Evolutionary conservation across 2,888 invertebrate species (phyloP).

Genomic region (Cheilosia soror): DNA sequence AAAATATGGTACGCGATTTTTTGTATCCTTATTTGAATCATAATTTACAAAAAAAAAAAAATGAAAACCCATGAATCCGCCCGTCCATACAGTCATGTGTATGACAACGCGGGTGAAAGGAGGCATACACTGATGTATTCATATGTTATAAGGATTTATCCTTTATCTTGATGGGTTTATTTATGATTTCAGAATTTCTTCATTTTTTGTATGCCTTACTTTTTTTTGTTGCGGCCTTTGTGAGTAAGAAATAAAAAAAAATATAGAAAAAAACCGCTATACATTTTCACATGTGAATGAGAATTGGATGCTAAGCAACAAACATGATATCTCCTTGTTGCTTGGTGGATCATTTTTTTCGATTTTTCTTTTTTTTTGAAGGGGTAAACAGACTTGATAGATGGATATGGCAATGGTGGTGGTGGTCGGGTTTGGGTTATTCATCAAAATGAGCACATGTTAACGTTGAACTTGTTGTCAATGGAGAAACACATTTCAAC

Average conservation of each 20-base stretch:
- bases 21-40: constrained; percentile 67
- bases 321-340: constrained; percentile 24
- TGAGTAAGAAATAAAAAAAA: constrained; percentile 7
- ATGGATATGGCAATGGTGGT: constrained; percentile 29
- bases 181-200: constrained; percentile 59
- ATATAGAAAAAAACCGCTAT: background rate
- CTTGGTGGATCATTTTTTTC: background rate
- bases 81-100: constrained; percentile 5
- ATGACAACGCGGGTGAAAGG: constrained; percentile 17
- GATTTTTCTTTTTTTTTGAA: background rate
- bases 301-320: constrained; percentile 40
- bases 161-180: constrained; percentile 72
- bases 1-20: constrained; percentile 72
- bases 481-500: background rate
- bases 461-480: constrained; percentile 46
- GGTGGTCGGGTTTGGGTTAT: constrained; percentile 21
- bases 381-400: constrained; percentile 27
- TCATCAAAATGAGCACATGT: constrained; percentile 62
- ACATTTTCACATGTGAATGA: constrained; percentile 31
- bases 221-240: constrained; percentile 8
- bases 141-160: constrained; percentile 71
- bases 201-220: too few relatives aligned
- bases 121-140: constrained; percentile 64
- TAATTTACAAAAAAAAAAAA: constrained; percentile 46
- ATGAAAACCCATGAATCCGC: constrained; percentile 10